These are phyloP conservation scores for Nomada hirtipes DNA, from an alignment of 2,888 invertebrate genomes.

Conservation along the genomic window DNA sequence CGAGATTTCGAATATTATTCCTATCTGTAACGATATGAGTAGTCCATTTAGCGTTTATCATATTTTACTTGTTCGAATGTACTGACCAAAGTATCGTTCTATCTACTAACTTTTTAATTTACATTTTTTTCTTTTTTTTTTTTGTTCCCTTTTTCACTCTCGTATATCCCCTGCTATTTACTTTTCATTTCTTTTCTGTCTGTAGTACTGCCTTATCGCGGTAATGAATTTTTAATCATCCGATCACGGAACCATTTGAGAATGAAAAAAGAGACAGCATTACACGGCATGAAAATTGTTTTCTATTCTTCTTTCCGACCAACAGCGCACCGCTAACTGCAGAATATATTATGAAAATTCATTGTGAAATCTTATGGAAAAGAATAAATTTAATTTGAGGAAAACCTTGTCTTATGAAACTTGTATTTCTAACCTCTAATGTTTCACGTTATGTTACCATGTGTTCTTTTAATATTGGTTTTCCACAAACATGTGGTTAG, in stretches of 20 bases:
- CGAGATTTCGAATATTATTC: constrained; percentile 47
- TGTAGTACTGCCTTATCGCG: constrained; percentile 65
- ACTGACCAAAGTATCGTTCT: constrained; percentile 49
- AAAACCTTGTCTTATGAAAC: background rate
- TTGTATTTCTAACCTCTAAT: constrained; percentile 1
- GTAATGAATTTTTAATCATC: constrained; percentile 49
- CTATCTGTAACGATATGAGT: constrained; percentile 51
- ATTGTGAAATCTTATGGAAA: constrained; percentile 80
- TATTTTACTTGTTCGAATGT: constrained; percentile 61
- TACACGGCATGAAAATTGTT: constrained; percentile 64
- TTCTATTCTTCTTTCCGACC: constrained; percentile 66
- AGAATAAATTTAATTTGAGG: constrained; percentile 80
- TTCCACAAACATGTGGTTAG: background rate
- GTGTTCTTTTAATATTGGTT: background rate
- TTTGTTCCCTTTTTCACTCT: constrained; percentile 11
- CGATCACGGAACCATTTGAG: constrained; percentile 50
- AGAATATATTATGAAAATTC: constrained; percentile 77
- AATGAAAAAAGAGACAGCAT: constrained; percentile 48
- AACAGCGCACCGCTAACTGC: constrained; percentile 78
- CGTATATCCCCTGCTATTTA: constrained; percentile 34
- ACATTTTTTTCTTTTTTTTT: constrained; percentile 45
- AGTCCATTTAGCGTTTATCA: constrained; percentile 57
- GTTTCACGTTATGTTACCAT: background rate
- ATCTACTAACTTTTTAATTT: constrained; percentile 51
- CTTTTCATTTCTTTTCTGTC: constrained; percentile 51